A percentile compares a stretch with the other conserved stretches of the same genome.
phyloP scores from a whole-genome alignment of 2,797 vertebrate genomes.

The Tangara arthus region DNA sequence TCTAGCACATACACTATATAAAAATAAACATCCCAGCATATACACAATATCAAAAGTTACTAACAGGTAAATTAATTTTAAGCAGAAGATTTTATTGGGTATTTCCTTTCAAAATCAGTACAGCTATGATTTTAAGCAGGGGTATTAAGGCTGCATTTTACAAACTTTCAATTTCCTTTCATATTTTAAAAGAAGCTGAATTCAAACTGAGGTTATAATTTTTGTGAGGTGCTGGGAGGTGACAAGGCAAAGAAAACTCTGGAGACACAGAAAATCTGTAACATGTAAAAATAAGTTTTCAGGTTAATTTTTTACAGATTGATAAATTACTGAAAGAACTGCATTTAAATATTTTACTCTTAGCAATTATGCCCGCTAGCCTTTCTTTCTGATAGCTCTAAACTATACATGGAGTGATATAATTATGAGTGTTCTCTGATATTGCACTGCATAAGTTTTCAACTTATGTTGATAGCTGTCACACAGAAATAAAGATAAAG shows the following conservation, averaged over 20 bases:
- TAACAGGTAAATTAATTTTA: not conserved
- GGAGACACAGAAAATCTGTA: not conserved
- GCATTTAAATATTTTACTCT: not conserved
- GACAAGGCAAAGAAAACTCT: not conserved
- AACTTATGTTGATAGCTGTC: slow-evolving; percentile 54
- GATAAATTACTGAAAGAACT: not conserved
- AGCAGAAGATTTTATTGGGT: not conserved
- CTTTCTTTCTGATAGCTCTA: not conserved
- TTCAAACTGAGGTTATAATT: not conserved
- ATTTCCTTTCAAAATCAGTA: not conserved
- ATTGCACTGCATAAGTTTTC: not conserved
- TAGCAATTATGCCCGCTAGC: not conserved
- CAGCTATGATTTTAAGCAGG: not conserved
- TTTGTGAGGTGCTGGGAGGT: not conserved
- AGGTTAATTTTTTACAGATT: not conserved
- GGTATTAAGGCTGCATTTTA: not conserved
- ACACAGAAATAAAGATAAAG: slow-evolving; percentile 54
- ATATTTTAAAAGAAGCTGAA: not conserved
- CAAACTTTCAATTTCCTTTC: not conserved
- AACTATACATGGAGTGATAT: not conserved
- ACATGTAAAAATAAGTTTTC: not conserved
- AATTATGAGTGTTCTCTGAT: not conserved
- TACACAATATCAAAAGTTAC: not conserved
- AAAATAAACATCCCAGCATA: not conserved
- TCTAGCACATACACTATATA: not conserved